Conservation (phyloP, 2,797 vertebrate species). For the Brachyalestes nurse region DNA sequence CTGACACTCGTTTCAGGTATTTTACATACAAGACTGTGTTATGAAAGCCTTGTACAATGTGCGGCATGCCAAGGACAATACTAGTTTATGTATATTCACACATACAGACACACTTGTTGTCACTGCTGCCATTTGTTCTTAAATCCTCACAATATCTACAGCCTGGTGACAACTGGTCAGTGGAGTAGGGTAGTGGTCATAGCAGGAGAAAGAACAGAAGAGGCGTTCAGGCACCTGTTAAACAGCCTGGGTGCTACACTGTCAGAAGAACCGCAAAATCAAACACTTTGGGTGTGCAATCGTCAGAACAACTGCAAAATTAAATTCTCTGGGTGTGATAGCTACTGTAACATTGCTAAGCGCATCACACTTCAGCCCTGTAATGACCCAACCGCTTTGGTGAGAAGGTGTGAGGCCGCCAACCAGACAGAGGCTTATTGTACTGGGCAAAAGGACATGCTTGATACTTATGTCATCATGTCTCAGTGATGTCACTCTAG, state of each 20-base stretch:
- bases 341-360: constrained; percentile 67
- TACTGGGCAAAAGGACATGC: constrained; percentile 41
- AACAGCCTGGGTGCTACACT: constrained; percentile 39
- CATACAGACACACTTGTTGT: constrained; percentile 12
- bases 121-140: constrained; percentile 45
- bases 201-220: constrained; percentile 25
- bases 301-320: constrained; percentile 45
- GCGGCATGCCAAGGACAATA: neutral
- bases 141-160: constrained; percentile 30
- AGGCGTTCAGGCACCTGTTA: constrained; percentile 45
- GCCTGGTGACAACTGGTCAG: constrained; percentile 58
- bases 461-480: constrained; percentile 53
- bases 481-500: neutral
- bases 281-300: constrained; percentile 16
- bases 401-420: constrained; percentile 45
- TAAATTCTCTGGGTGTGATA: constrained; percentile 56
- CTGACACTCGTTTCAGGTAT: neutral
- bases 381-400: constrained; percentile 44
- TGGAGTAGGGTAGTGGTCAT: constrained; percentile 55
- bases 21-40: neutral
- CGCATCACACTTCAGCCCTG: constrained; percentile 41
- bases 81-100: constrained; percentile 9
- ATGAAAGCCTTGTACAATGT: neutral
- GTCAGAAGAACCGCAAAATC: constrained; percentile 47
- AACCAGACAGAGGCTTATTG: constrained; percentile 51